Evolutionary conservation across 2,888 invertebrate species (phyloP).

Genomic region (Panzeria rudis): DNA sequence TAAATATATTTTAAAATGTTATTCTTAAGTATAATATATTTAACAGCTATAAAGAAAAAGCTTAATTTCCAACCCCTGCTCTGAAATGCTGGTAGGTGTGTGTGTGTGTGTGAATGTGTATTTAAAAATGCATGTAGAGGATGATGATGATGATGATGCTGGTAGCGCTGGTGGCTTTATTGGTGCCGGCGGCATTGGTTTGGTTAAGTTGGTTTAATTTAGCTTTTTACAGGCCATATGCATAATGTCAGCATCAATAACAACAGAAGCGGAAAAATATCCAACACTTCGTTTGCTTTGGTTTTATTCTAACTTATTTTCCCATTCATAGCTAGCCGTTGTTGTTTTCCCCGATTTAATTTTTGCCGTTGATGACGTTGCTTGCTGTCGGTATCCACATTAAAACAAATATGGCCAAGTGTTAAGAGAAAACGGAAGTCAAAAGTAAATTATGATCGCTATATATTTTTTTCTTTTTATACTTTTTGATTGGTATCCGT

Average conservation of each 20-base stretch:
- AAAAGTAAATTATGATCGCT: conserved; percentile 39
- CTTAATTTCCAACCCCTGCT: background rate
- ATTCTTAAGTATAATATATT: background rate
- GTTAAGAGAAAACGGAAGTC: conserved; percentile 34
- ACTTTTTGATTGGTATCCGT: conserved; percentile 2
- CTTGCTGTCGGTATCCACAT: conserved; percentile 3
- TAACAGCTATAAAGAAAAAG: background rate
- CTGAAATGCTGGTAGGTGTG: background rate
- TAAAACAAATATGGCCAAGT: conserved; percentile 41
- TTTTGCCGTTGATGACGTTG: conserved; percentile 5
- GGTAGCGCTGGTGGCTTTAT: background rate
- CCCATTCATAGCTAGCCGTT: background rate
- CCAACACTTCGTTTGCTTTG: conserved; percentile 52
- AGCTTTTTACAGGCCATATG: conserved; percentile 55
- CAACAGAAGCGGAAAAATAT: conserved; percentile 56
- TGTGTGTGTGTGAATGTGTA: background rate
- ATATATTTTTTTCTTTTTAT: background rate
- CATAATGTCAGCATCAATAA: conserved; percentile 65
- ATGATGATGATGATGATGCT: background rate
- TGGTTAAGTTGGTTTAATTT: conserved; percentile 64
- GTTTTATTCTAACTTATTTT: conserved; percentile 34
- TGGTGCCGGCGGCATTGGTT: background rate
- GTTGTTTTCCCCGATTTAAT: conserved; percentile 5
- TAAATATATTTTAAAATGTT: background rate
- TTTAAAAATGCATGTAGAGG: background rate